Base-by-base conservation (phyloP, 2,113 vertebrate genomes). In the Lasiurus cinereus region DNA sequence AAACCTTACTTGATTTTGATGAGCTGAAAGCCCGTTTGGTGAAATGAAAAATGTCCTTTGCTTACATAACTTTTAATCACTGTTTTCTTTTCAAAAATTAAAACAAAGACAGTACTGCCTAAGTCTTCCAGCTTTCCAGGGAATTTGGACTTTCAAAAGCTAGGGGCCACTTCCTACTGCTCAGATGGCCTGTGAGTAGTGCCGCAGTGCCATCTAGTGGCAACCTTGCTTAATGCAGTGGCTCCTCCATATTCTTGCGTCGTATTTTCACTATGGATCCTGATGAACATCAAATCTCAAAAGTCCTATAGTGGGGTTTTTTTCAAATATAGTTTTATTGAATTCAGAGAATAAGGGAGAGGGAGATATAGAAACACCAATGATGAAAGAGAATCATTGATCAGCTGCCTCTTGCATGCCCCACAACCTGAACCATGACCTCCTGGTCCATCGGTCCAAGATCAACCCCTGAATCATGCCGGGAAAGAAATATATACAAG, bases 171-270 rank as follows among this genome's bases (percentile, higher is more conserved):
- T 73, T 83, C 59, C 86, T 8, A 6, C 33, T 0, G 2, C 22
- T 82, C 15, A 5, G 21, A 11, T 3, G 22, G 11, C 48, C 56
- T 10, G 59, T 77, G 79, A 84, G 66, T 94, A 52, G 80, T 21
- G 77, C 79, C 6, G 74, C 79, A 94, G 52, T 92, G 96, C 95
- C 96, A 95, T n/a, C 95, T 64, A 52, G 78, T 96, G 97, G 96
- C 48, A 14, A 8, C 3, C 2, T 46, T 18, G 0, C 54, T 78
- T 54, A 83, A 84, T 22, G 67, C 86, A 87, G 16, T 11, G 15
- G 59, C 27, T 43, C 48, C 73, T 87, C 46, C 36, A 3, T 11
- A 16, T 36, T 56, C 21, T 79, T 1, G 39, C 3, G 1, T 13
- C 3, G 0, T 13, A 3, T 70, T 93, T 84, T 90, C 7, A 59